Base-by-base conservation (phyloP, 2,888 invertebrate genomes). In the Steinernema scapterisci region DNA sequence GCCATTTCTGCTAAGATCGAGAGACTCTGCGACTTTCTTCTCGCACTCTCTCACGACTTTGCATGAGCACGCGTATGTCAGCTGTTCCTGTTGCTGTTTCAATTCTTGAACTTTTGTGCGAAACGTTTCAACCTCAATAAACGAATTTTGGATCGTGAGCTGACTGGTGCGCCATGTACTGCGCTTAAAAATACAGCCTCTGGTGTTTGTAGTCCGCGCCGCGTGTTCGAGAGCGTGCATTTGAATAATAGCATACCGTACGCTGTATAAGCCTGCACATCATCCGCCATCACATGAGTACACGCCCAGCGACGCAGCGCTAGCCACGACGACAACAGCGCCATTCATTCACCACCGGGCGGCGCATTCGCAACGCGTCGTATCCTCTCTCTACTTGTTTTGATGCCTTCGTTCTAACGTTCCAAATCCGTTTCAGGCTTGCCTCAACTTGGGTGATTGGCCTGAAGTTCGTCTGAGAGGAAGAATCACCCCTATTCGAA, bases 381-480 rank as follows among this genome's bases (percentile, higher is more conserved):
- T 21, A 16, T 16, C 21, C 3, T 25, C 54, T 23, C 54, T 13
- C 13, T 51, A 6, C 54, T 48, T 48, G 48, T 48, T 16, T 48
- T 3, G 48, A n/a, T 48, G 48, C 19, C 19, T 48, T 48, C 48
- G 48, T 25, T 11, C 27, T 63, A 38, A 31, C 63, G 31, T 13
- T 63, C 21, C n/a, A 9, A 3, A 7, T 52, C 63, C 27, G 31
- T 63, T 63, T 21, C 63, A 63, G 63, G 63, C 16, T 25, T 7
- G 25, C 63, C 63, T 63, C 63, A n/a, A 25, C 63, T 63, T 63
- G 63, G 63, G 63, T 38, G 38, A 63, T 63, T 63, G 63, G 63
- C 63, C 63, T 63, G 38, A 25, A 5, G 63, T 63, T 27, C 63
- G 63, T 63, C 63, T 63, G 63, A 63, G 63, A 27, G 63, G 63